Base-by-base conservation (phyloP, 2,888 invertebrate species). In the Cetonia aurata region DNA sequence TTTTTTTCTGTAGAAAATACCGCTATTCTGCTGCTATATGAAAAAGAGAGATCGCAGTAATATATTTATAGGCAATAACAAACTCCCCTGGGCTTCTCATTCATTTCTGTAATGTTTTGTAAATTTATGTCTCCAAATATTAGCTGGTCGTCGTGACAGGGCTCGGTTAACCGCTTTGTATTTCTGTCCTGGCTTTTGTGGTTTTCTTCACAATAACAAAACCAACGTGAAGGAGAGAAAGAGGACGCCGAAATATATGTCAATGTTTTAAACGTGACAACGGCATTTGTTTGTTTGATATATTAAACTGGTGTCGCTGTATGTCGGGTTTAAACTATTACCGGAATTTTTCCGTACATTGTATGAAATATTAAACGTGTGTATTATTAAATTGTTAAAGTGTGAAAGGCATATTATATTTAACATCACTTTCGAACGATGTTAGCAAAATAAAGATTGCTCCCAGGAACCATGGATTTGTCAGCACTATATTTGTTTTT, bases 111-210 rank as follows among this genome's bases (percentile, higher is more conserved):
- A 83, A 84, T 85, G 85, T 85, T 86, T 85, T 84, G 84, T 84
- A 84, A 86, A 87, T 86, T 87, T 87, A 87, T 86, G 86, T 86
- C 82, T 83, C 81, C 83, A 82, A 86, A 86, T 87, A 87, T 87
- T 86, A 86, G 84, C 84, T 85, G 76, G 80, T 80, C 81, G 77
- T 79, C 77, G 74, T 83, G 83, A 83, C 82, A 83, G 81, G 77
- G 62, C 62, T 71, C 71, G 72, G 74, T 74, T 73, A 72, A 74
- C 69, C 62, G 72, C 56, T 55, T 53, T 69, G 60, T 70, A 55
- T 70, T 65, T 66, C 70, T 56, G 70, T 70, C 62, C 53, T 37
- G 66, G 66, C 46, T 65, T 69, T 60, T 50, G 69, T 52, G 62
- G 69, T 69, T 62, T 52, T 53, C 69, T 59, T 33, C 52, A 53